phyloP scores from a whole-genome alignment of 2,888 invertebrate genomes.

The Megamerina dolium region DNA sequence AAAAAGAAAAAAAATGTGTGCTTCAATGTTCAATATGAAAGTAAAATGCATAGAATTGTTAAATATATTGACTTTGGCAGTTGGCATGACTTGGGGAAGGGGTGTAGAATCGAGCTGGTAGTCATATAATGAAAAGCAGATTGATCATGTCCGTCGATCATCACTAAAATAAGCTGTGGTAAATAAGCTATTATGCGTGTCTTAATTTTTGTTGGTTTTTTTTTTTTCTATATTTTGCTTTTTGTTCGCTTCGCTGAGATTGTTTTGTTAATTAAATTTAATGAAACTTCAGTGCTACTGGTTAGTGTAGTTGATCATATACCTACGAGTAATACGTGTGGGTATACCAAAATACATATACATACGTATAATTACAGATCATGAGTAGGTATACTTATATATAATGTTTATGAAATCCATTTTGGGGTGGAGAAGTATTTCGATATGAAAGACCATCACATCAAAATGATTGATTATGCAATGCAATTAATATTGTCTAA shows the following conservation, averaged over 20 bases:
- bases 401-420: no score
- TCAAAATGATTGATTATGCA: no score
- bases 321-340: no score
- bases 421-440: no score
- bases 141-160: slow-evolving; percentile 11
- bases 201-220: slow-evolving; percentile 16
- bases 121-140: background rate
- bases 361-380: no score
- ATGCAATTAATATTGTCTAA: no score
- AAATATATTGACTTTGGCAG: no score
- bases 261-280: slow-evolving; percentile 40
- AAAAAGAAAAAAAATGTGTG: slow-evolving; percentile 2
- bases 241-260: slow-evolving; percentile 12
- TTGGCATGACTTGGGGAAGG: background rate
- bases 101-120: background rate
- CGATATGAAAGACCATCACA: no score
- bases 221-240: slow-evolving; percentile 7
- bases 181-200: slow-evolving; percentile 41
- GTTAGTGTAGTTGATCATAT: slow-evolving; percentile 21
- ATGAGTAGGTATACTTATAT: no score
- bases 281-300: slow-evolving; percentile 38
- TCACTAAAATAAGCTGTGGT: slow-evolving; percentile 19
- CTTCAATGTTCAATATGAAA: no score
- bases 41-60: no score
- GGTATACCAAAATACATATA: no score